Base-by-base conservation (phyloP, 30 jellyfish, hydroid and myxozoan species). In the Catostylus mosaicus region DNA sequence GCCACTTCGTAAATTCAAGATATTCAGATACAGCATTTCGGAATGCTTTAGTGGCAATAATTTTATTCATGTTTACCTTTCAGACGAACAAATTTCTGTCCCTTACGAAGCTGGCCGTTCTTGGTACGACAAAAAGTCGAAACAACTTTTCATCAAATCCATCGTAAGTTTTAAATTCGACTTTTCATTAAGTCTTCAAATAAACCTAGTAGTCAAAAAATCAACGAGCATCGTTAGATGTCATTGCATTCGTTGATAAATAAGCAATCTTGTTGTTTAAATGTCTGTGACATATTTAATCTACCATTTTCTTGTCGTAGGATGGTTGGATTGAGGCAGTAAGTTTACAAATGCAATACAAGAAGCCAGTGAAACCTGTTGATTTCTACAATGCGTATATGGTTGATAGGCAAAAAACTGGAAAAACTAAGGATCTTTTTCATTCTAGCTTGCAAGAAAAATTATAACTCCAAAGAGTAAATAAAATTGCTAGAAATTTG, bases 331-430 rank as follows among this genome's bases (percentile, higher is more conserved):
- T 83, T 20, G 59, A 75, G 23, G 75, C 77, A n/a, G 36, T 62
- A 22, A 19, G 78, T 12, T 34, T 90, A 11, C 91, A 83, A 52
- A 85, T 90, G 0, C 89, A 78, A 30, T 64, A 69, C 84, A 90
- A 84, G 67, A 57, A 77, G 63, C 75, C 54, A 63, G 47, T 90
- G 26, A 40, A 84, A 5, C 88, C 97, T 9, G 67, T 33, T 43
- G 92, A 69, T 45, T 90, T 90, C 64, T 90, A 90, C 80, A 90
- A 90, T 47, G 97, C 96, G 11, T 90, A 90, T 50, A 77, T 90
- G 89, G 83, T 84, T 18, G 88, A 90, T 56, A 46, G 84, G 33
- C 75, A 56, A 18, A 37, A 31, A 14, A 65, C 32, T 22, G 75
- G 88, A 20, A 67, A 38, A 6, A 2, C 48, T 0, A 14, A 32